A percentile compares a stretch with the other conserved stretches of the same genome.
Conservation (phyloP, 2,797 vertebrate species). For the Tolypeutes matacus region DNA sequence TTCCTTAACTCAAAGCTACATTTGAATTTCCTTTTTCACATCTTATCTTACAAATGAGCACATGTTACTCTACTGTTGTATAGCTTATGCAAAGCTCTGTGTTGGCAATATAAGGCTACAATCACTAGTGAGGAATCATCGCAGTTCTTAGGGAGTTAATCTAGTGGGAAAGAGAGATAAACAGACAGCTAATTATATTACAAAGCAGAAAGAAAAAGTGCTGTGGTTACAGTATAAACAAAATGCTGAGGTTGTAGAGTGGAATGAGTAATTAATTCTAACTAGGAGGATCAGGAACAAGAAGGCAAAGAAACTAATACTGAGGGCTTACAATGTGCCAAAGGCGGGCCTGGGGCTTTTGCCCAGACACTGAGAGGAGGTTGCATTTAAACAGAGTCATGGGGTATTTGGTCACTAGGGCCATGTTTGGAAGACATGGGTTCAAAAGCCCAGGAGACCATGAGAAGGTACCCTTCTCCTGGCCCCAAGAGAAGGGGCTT, state of each 20-base stretch:
- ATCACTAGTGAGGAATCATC: not conserved
- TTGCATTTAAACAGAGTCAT: not conserved
- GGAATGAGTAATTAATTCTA: constrained; percentile 38
- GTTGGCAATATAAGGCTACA: not conserved
- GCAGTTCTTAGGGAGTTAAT: constrained; percentile 29
- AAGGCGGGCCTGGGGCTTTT: not conserved
- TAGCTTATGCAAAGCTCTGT: not conserved
- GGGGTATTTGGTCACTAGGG: not conserved
- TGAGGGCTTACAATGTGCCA: not conserved
- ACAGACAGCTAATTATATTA: constrained; percentile 45
- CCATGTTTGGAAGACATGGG: not conserved
- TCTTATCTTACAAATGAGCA: not conserved
- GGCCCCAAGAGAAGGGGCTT: rapidly evolving
- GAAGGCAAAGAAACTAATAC: constrained; percentile 6
- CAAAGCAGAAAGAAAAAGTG: constrained; percentile 52
- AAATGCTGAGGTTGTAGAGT: constrained; percentile 29
- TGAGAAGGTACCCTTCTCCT: not conserved
- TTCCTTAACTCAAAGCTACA: not conserved
- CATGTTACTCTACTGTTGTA: rapidly evolving
- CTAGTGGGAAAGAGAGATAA: not conserved
- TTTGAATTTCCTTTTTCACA: not conserved
- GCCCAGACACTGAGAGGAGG: not conserved
- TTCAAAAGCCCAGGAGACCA: not conserved
- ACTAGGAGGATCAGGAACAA: not conserved
- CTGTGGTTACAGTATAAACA: constrained; percentile 34